phyloP scores from a whole-genome alignment of 2,113 vertebrate species.

The Penelope pileata region DNA sequence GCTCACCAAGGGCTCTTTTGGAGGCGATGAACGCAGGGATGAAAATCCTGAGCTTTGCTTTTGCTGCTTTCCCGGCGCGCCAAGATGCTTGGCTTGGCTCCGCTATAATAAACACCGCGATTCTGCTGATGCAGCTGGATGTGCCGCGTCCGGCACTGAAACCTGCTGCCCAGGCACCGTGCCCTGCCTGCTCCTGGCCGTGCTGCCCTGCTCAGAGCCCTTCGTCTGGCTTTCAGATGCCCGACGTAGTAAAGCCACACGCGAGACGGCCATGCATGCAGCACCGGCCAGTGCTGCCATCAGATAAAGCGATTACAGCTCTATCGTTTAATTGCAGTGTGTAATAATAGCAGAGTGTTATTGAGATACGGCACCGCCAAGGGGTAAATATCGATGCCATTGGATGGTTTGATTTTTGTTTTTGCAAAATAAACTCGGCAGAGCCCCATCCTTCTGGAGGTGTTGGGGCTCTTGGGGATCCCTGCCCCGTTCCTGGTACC shows the following conservation, averaged over 20 bases:
- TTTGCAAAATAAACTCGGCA: fast-evolving
- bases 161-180: neutral
- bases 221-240: neutral
- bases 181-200: fast-evolving
- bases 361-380: neutral
- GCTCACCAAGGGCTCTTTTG: neutral
- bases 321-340: conserved; percentile 25
- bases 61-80: neutral
- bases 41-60: neutral
- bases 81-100: fast-evolving
- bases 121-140: neutral
- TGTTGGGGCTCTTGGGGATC: neutral
- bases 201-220: neutral
- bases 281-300: neutral
- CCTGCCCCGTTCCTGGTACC: neutral
- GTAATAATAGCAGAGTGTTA: neutral
- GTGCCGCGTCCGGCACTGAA: fast-evolving
- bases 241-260: fast-evolving
- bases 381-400: fast-evolving
- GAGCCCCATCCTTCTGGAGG: neutral
- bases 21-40: fast-evolving
- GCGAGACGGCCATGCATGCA: fast-evolving
- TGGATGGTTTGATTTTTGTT: neutral
- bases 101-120: neutral
- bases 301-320: conserved; percentile 1